Conservation (phyloP, 2,888 invertebrate species). For the Drosophila ezoana region DNA sequence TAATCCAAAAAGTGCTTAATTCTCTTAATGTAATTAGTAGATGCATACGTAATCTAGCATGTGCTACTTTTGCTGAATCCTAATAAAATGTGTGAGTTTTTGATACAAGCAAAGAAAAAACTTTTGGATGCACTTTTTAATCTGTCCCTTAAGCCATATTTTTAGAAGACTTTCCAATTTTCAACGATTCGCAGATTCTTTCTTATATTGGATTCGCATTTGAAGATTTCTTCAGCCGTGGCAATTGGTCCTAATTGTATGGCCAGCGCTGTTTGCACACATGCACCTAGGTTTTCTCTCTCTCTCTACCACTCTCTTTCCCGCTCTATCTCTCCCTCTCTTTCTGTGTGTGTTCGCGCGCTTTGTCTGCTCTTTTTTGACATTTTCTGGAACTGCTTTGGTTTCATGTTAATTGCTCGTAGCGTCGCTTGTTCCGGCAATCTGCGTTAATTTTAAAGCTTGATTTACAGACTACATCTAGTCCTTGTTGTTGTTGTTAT, state of each 20-base stretch:
- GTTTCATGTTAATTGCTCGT: slow-evolving; percentile 78
- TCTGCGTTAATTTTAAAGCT: slow-evolving; percentile 80
- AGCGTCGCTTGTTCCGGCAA: slow-evolving; percentile 80
- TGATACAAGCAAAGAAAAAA: too few species aligned
- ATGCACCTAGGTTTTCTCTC: slow-evolving; percentile 16
- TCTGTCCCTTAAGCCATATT: too few species aligned
- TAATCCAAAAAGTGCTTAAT: too few species aligned
- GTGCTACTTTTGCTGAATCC: too few species aligned
- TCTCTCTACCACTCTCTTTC: neutral
- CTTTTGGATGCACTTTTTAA: too few species aligned
- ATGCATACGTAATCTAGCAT: too few species aligned
- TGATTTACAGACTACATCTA: slow-evolving; percentile 74
- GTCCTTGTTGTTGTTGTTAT: slow-evolving; percentile 20
- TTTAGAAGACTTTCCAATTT: too few species aligned
- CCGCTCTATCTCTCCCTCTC: neutral
- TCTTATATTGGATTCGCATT: neutral
- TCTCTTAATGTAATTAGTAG: too few species aligned
- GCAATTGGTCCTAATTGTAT: neutral
- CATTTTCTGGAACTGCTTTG: slow-evolving; percentile 48
- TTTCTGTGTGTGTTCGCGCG: slow-evolving; percentile 11
- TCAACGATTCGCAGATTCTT: too few species aligned
- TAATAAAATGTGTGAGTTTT: too few species aligned
- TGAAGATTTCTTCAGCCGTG: neutral
- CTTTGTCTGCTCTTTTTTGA: slow-evolving; percentile 52
- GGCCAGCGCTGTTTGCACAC: slow-evolving; percentile 8